Percentiles rank a stretch among this genome's conserved stretches.
Conservation (phyloP, 2,797 vertebrate genomes). For the Liparis tanakae region DNA sequence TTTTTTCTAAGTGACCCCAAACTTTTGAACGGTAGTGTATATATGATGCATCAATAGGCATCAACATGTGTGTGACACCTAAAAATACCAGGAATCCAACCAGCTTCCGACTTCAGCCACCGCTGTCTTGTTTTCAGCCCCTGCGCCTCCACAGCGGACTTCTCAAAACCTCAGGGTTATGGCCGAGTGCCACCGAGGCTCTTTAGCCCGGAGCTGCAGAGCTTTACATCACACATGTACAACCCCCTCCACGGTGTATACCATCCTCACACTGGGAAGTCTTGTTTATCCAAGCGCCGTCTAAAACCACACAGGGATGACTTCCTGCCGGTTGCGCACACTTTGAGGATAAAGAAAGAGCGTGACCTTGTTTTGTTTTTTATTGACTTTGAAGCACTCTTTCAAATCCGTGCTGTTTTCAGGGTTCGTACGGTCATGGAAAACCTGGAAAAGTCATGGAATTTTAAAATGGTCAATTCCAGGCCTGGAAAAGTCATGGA, state of each 20-base stretch:
- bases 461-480: no score
- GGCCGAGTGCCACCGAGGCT: constrained; percentile 70
- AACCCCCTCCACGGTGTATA: constrained; percentile 42
- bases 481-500: no score
- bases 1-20: no score
- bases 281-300: constrained; percentile 48
- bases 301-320: constrained; percentile 35
- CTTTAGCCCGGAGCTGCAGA: constrained; percentile 62
- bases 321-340: constrained; percentile 36
- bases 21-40: no score
- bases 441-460: no score
- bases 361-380: constrained; percentile 2
- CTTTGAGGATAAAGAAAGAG: neutral
- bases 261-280: constrained; percentile 57
- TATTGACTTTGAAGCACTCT: constrained; percentile 22
- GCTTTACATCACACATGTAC: constrained; percentile 68
- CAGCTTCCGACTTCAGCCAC: constrained; percentile 25
- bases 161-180: constrained; percentile 69
- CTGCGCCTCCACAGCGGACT: constrained; percentile 54
- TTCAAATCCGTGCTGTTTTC: neutral
- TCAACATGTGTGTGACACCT: constrained; percentile 21
- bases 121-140: constrained; percentile 62
- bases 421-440: no score
- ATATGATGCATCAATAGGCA: neutral
- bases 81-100: constrained; percentile 16